Percentiles rank a stretch among this genome's conserved stretches.
phyloP scores from a whole-genome alignment of 1,140 invertebrate genomes.

The Physella acuta region DNA sequence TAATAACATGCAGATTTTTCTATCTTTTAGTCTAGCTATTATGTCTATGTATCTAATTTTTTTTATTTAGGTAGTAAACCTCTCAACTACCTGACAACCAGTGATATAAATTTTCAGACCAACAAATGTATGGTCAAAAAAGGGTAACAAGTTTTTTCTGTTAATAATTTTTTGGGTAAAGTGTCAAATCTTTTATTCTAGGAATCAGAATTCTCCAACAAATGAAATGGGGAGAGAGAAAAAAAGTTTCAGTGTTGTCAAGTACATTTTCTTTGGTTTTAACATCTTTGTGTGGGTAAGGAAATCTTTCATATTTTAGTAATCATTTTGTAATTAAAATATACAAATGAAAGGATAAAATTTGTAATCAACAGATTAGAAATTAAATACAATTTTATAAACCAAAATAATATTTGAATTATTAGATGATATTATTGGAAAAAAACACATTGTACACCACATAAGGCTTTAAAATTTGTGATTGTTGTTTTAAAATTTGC shows the following conservation, averaged over 20 bases:
- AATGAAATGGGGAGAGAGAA: conserved; percentile 28
- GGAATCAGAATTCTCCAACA: background rate
- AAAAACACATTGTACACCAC: background rate
- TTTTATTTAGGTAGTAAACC: too few species aligned
- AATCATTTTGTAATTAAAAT: too few species aligned
- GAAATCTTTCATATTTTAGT: background rate
- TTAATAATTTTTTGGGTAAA: too few species aligned
- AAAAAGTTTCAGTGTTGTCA: conserved; percentile 35
- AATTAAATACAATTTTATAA: background rate
- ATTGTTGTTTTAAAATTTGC: background rate
- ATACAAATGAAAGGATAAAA: too few species aligned
- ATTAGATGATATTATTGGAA: background rate
- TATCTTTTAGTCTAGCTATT: too few species aligned
- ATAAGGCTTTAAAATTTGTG: background rate
- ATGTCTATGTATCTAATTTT: too few species aligned
- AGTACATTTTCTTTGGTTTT: conserved; percentile 39
- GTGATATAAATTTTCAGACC: too few species aligned
- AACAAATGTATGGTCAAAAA: too few species aligned
- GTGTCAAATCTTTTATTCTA: background rate
- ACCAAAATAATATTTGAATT: background rate
- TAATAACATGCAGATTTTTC: too few species aligned
- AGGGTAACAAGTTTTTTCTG: too few species aligned
- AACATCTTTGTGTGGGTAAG: conserved; percentile 39
- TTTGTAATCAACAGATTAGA: too few species aligned
- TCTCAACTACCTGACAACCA: too few species aligned